Evolutionary conservation across 2,888 invertebrate species (phyloP), one percentile per base, ranked within the genome.

Genomic region (Oasisia sp.): DNA sequence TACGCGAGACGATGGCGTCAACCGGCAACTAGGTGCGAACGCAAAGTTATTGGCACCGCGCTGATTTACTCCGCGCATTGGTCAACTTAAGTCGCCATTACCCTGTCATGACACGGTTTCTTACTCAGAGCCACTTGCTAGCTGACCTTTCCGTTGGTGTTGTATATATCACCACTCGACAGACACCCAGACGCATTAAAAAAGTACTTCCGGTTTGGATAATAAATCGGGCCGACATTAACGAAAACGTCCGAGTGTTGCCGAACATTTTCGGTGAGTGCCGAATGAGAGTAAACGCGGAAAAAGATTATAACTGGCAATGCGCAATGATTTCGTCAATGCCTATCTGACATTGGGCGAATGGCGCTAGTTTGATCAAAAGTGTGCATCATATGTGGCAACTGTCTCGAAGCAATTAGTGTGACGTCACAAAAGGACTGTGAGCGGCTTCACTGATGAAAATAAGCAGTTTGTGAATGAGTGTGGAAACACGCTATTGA

Each of bases 81-180:
- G 74, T 74, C 74, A 74, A 74, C 74, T 74, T 74, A 74, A 74
- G 27, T 74, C 74, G 74, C 74, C 74, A 74, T 74, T 74, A 74
- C 74, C 19, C 27, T 74, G 74, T 74, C 74, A 27, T 27, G 74
- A 74, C 74, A 74, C 19, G 74, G 74, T n/a, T 74, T 74, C n/a
- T 27, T 74, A 74, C 74, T 74, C 74, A 74, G 74, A n/a, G 27
- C 74, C 74, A 74, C 74, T 74, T 19, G 19, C 74, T 19, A 74
- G 74, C 27, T 74, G 56, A 56, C 74, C 74, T 74, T 74, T 74
- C 74, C 74, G n/a, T n/a, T 27, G 19, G n/a, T 74, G 74, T 74
- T 27, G 27, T 74, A 74, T 74, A n/a, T 74, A 27, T 74, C 74
- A 74, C 74, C 27, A 27, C 27, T 74, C 74, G 74, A 19, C 74